Evolutionary conservation across 1,140 invertebrate species (phyloP), one percentile per base, ranked within the genome.

Genomic region (Ylistrum balloti): DNA sequence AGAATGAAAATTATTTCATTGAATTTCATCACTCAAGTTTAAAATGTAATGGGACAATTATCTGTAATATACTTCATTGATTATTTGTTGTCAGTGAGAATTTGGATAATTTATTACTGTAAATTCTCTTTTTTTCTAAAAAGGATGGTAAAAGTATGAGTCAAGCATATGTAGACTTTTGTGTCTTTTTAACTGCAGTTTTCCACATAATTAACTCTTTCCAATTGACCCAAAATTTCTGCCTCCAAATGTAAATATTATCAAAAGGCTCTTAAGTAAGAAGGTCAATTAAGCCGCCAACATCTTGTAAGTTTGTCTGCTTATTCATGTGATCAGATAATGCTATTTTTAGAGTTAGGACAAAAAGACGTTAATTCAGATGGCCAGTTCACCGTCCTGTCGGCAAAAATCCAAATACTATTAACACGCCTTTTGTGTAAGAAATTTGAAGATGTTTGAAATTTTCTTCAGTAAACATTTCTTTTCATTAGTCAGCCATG

Each of bases 391-490:
- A 74, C 56, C 3, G 56, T 28, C 9, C 22, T 74, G 56, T 2
- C 56, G 56, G 28, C 56, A 74, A 11, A 74, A 74, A 28, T 74
- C 56, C 56, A 5, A 74, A 74, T 74, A 28, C 11, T 28, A 9
- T 74, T 74, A 74, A 74, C 22, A n/a, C 56, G 3, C 17, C 56
- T 74, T 74, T 74, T 74, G n/a, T 74, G 22, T 74, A 5, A 17
- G 56, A 74, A 74, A 74, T 74, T 17, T 74, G 56, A 74, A 74
- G 56, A 74, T 74, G 56, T 74, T 74, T 74, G 56, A 74, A 74
- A 74, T 74, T 74, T n/a, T n/a, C 56, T 74, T 74, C n/a, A 7
- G 56, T 74, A 74, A 74, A 74, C 56, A 74, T 74, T 74, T 74
- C n/a, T 11, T 74, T 74, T 74, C 22, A 74, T 74, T 74, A 28